Evolutionary conservation across 2,888 invertebrate species (phyloP), one percentile per base, ranked within the genome.

Genomic region (Lepidocyrtoides sp.): DNA sequence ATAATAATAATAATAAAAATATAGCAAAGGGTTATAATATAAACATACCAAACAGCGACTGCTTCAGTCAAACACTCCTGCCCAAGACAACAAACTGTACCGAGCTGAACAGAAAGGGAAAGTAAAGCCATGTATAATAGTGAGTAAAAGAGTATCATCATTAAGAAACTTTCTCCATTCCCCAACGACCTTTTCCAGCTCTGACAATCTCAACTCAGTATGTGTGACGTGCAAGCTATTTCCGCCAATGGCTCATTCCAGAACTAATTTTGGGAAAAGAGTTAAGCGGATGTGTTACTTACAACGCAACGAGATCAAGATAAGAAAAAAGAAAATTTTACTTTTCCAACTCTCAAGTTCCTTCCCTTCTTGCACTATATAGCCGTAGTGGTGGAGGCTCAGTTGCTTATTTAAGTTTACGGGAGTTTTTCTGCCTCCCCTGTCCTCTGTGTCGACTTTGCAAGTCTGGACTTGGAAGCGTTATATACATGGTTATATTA

Each of bases 151-250:
- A 83, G 89, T 89, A 89, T 89, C 89, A 89, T 89, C 89, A 89
- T 89, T 83, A 89, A 89, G 63, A 89, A 89, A 89, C 54, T 89
- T 89, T 89, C 63, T 89, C 89, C 83, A 89, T 89, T 89, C 89
- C 89, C 83, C 72, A 89, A 83, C 89, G 89, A 89, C 89, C 89
- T 63, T 89, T 51, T 66, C 72, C 20, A 26, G 66, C 83, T 89
- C 88, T 83, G 83, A 83, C 83, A 83, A 89, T 83, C 83, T 89
- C 82, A 83, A 63, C 83, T 83, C 69, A 57, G 83, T 60, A 51
- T 89, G 75, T 83, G 89, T 89, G 89, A 89, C 89, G 89, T 75
- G 89, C 83, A 83, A 75, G 83, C 83, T 77, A 89, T 89, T 89
- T 89, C 89, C 83, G 83, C 89, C 82, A 89, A 89, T 89, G 89